Percentiles rank a stretch among this genome's conserved stretches.
phyloP scores from a whole-genome alignment of 64 coral and sea anemone species.

The Actinia equina region DNA sequence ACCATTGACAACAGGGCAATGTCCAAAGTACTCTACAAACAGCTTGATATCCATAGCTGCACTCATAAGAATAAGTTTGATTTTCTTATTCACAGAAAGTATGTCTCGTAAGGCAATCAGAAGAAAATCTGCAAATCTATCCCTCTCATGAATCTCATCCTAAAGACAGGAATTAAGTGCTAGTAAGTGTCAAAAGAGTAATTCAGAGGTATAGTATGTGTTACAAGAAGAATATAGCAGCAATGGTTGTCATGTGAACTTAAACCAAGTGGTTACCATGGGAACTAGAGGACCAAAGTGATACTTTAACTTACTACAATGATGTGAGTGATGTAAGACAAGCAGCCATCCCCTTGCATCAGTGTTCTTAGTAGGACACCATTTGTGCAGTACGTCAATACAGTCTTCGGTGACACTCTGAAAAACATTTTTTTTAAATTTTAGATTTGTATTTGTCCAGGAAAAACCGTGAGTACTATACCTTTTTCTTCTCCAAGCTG shows the following conservation, averaged over 20 bases:
- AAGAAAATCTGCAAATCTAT: conserved; percentile 92
- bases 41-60: conserved; percentile 90
- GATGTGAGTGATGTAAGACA: conserved; percentile 90
- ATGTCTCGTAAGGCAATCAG: conserved; percentile 86
- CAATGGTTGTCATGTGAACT: background rate
- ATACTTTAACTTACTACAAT: conserved; percentile 78
- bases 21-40: conserved; percentile 93
- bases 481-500: too few relatives aligned
- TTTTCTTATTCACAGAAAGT: conserved; percentile 65
- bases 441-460: too few relatives aligned
- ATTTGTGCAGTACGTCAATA: conserved; percentile 96
- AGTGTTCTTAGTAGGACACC: conserved; percentile 77
- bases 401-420: conserved; percentile 90
- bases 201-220: background rate
- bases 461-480: too few relatives aligned
- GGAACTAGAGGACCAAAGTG: background rate
- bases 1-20: conserved; percentile 92
- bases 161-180: background rate
- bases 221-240: too few relatives aligned
- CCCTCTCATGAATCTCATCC: conserved; percentile 99
- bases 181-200: background rate
- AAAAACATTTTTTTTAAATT: background rate
- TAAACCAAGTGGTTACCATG: background rate
- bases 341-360: conserved; percentile 72
- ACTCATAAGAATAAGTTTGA: conserved; percentile 96